phyloP scores from a whole-genome alignment of 2,113 vertebrate species.

The Corvus cornix region DNA sequence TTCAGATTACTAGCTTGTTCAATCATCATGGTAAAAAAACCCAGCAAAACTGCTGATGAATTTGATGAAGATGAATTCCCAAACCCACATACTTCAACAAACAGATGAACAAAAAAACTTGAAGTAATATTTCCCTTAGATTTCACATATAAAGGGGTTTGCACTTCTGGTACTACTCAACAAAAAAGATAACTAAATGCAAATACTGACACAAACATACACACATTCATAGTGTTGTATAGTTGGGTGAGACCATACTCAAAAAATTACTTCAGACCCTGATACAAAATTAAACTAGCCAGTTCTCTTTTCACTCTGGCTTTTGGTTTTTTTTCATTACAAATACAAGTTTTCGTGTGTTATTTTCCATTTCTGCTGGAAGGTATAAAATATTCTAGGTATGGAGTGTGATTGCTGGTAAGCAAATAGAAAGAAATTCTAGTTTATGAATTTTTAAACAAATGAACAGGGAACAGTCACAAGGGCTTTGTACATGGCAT shows the following conservation, averaged over 20 bases:
- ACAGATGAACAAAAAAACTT: background rate
- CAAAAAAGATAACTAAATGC: background rate
- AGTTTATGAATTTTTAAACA: constrained; percentile 34
- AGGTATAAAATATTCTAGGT: background rate
- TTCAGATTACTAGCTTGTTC: background rate
- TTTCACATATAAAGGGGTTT: background rate
- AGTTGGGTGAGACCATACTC: background rate
- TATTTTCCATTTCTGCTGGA: background rate
- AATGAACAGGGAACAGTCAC: background rate
- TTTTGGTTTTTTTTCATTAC: background rate
- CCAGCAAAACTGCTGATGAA: background rate
- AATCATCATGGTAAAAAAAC: background rate
- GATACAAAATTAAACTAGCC: background rate
- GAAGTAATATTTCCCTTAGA: background rate
- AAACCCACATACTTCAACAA: background rate
- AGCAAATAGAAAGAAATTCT: background rate
- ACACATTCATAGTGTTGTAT: accelerated
- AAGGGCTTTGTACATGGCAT: background rate
- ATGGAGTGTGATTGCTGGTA: background rate
- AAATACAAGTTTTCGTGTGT: accelerated
- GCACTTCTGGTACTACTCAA: background rate
- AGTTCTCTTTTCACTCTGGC: background rate
- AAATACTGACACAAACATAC: background rate
- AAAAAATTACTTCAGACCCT: background rate
- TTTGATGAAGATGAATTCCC: background rate